Base-by-base conservation (phyloP, 37 sponge, comb jelly and placozoan species). In the Cladorhizidae sp. region DNA sequence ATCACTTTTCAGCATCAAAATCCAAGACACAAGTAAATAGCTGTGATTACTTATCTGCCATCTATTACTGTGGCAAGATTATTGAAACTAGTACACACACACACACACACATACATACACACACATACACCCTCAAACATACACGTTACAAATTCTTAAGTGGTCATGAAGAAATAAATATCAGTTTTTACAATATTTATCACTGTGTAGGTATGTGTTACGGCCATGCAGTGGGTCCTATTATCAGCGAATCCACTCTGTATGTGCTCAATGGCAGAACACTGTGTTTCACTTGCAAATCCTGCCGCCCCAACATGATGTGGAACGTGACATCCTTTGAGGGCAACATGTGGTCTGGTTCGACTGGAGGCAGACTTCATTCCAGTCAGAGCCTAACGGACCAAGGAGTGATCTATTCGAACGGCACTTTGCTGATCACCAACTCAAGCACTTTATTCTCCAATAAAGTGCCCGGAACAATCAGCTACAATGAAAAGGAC, bases 341-440 rank as follows among this genome's bases (percentile, higher is more conserved):
- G 18, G 67, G 35, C 8, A 12, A 65, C 11, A 65, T 32, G 2
- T 65, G 67, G 67, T 31, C 33, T 5, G 35, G 35, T 35, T 17
- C 7, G 18, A 65, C 36, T 32, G 67, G 35, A 31, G 31, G 18
- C 7, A 65, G 2, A 9, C 35, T 65, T 2, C 36, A 29, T 5
- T 65, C 67, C 2, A 14, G 31, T 31, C 33, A 65, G 2, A 65
- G 35, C 36, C 11, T 6, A 61, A 3, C 32, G 11, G 67, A 65
- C 18, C 31, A 32, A 31, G 31, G 31, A 65, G 3, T 35, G 18
- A 5, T 65, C 31, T 65, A 32, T 36, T 32, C 35, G 2, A 65
- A 65, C 32, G 67, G 67, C 8, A 65, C 67, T 33, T 65, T 65
- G 32, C 36, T 65, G 32, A 36, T 65, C 33, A 65, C 35, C 31